Conservation (phyloP, 1,140 invertebrate genomes). For the Meloidogyne exigua region DNA sequence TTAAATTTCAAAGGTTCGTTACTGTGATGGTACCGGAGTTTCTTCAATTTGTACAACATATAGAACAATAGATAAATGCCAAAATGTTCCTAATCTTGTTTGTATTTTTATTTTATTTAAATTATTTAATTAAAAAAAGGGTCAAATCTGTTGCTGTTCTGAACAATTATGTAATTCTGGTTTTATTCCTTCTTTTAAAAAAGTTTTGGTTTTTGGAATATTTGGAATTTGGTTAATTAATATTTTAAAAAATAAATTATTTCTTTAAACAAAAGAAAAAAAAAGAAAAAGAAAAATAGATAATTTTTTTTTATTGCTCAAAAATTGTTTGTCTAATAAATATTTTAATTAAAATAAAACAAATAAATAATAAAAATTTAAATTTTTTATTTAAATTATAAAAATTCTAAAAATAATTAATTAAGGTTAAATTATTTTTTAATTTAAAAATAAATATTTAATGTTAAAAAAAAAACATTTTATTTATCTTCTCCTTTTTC, state of each 20-base stretch:
- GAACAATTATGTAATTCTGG: constrained; percentile 56
- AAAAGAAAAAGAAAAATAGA: neutral
- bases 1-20: constrained; percentile 46
- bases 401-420: too few species aligned
- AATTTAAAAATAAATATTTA: too few species aligned
- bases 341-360: too few species aligned
- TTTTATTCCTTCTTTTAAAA: constrained; percentile 65
- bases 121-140: constrained; percentile 3
- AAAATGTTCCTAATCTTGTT: constrained; percentile 53
- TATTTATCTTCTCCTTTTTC: too few species aligned
- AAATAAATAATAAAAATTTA: too few species aligned
- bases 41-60: constrained; percentile 62
- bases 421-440: too few species aligned
- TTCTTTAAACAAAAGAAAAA: neutral
- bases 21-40: constrained; percentile 57
- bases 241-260: constrained; percentile 3
- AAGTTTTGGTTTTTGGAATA: neutral
- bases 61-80: constrained; percentile 53
- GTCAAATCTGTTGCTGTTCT: constrained; percentile 59
- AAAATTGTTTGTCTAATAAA: neutral
- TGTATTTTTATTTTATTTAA: neutral
- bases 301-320: neutral
- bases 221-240: neutral
- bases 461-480: too few species aligned
- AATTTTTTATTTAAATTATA: too few species aligned